Evolutionary conservation across 2,888 invertebrate genomes (phyloP).

Genomic region (Drosophila hamatofila): DNA sequence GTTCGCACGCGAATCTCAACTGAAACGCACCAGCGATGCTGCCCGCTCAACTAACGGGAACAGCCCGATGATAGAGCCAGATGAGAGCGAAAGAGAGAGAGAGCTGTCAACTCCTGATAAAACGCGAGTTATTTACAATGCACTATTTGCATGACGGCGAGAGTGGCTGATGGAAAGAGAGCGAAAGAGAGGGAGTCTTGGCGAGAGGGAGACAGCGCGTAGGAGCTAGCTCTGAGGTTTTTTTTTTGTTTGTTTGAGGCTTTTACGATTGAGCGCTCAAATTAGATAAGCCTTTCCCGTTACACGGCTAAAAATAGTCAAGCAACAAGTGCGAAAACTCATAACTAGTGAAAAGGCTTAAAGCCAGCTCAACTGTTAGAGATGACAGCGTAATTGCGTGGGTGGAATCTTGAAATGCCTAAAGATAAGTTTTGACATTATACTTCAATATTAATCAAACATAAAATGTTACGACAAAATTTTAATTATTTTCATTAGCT

Average conservation of each 20-base stretch:
- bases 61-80: conserved; percentile 12
- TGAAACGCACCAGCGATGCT: conserved; percentile 52
- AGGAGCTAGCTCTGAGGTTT: conserved; percentile 14
- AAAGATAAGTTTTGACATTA: no score
- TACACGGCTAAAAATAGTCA: conserved; percentile 48
- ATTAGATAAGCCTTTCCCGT: conserved; percentile 54
- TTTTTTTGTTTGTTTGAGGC: conserved; percentile 16
- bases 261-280: conserved; percentile 35
- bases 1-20: conserved; percentile 57
- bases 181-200: not conserved
- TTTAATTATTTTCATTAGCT: no score
- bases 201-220: not conserved
- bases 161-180: not conserved
- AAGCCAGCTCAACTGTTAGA: not conserved
- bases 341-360: not conserved
- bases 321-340: conserved; percentile 26
- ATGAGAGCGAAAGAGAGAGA: not conserved
- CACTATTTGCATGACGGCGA: conserved; percentile 21
- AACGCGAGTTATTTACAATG: conserved; percentile 40
- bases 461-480: not conserved
- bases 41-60: conserved; percentile 34
- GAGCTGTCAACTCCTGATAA: conserved; percentile 34
- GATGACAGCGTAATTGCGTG: not conserved
- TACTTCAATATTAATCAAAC: no score
- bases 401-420: not conserved